phyloP scores from a whole-genome alignment of 2,797 vertebrate species.

The Halcyon smyrnensis region DNA sequence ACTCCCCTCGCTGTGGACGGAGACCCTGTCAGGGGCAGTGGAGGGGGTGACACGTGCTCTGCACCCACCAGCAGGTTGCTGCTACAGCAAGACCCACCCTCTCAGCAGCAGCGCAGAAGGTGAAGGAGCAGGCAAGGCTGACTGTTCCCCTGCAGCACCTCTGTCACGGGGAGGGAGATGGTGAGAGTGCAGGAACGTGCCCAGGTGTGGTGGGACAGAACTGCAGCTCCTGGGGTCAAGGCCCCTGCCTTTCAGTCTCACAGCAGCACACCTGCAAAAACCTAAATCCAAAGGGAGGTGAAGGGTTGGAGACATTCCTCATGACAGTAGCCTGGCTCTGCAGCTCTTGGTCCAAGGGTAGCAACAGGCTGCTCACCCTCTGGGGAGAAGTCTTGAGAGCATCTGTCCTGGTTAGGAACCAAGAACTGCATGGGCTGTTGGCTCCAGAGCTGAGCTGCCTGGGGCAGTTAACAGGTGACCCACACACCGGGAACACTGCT shows the following conservation, averaged over 20 bases:
- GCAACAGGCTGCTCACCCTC: not conserved
- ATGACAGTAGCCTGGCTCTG: not conserved
- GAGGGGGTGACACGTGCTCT: too few relatives aligned
- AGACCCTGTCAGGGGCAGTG: not conserved
- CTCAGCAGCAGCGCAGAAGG: accelerated
- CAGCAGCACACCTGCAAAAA: not conserved
- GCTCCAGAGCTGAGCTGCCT: not conserved
- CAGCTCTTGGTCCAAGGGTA: not conserved
- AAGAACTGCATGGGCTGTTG: not conserved
- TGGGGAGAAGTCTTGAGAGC: not conserved
- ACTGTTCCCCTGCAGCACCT: not conserved
- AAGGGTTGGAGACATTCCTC: not conserved
- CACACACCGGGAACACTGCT: not conserved
- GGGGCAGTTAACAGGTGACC: not conserved
- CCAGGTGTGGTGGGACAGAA: not conserved
- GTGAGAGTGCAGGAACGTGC: not conserved
- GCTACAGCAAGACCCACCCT: accelerated
- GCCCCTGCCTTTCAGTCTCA: not conserved
- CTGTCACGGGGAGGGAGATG: not conserved
- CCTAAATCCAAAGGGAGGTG: not conserved
- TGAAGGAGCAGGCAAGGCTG: not conserved
- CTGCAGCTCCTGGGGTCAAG: not conserved
- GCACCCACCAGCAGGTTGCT: not conserved
- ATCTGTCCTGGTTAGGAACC: not conserved
- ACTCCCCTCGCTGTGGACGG: not conserved